A percentile compares a stretch with the other conserved stretches of the same genome.
Evolutionary conservation across 2,888 invertebrate species (phyloP).

Genomic region (Ecliptopera silaceata): DNA sequence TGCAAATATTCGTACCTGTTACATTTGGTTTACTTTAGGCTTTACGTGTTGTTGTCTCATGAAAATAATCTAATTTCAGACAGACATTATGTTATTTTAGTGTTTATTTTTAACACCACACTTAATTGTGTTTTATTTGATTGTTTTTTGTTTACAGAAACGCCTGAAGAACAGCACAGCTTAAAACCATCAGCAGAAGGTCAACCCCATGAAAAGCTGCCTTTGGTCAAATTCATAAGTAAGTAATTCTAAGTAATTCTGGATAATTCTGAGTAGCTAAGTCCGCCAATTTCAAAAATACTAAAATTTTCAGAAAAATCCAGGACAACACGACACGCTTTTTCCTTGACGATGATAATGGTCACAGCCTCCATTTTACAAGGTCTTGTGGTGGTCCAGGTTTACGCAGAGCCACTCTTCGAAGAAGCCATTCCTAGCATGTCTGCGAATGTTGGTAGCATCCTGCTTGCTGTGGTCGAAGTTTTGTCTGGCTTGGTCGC

Average conservation of each 20-base stretch:
- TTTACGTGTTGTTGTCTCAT: too few relatives aligned
- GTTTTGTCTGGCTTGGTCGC: constrained; percentile 52
- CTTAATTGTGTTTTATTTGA: too few relatives aligned
- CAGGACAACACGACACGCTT: constrained; percentile 53
- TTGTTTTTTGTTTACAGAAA: constrained; percentile 38
- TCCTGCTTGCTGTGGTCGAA: constrained; percentile 51
- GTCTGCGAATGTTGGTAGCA: constrained; percentile 55
- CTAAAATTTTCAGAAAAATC: constrained; percentile 52
- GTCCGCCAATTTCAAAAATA: not conserved
- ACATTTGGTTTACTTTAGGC: too few relatives aligned
- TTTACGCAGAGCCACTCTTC: constrained; percentile 66
- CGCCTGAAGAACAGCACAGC: constrained; percentile 43
- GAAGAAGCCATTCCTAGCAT: constrained; percentile 55
- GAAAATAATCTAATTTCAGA: too few relatives aligned
- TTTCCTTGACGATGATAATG: constrained; percentile 47
- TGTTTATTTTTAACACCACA: too few relatives aligned
- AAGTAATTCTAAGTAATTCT: constrained; percentile 39
- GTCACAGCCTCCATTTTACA: constrained; percentile 60
- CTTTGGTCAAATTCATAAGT: constrained; percentile 58
- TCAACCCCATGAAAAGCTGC: constrained; percentile 44
- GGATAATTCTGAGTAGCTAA: too few relatives aligned
- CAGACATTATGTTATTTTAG: too few relatives aligned
- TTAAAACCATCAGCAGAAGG: not conserved
- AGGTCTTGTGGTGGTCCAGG: constrained; percentile 62
- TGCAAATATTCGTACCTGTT: too few relatives aligned